phyloP scores from a whole-genome alignment of 2,888 invertebrate genomes.

The Syrphus vitripennis region DNA sequence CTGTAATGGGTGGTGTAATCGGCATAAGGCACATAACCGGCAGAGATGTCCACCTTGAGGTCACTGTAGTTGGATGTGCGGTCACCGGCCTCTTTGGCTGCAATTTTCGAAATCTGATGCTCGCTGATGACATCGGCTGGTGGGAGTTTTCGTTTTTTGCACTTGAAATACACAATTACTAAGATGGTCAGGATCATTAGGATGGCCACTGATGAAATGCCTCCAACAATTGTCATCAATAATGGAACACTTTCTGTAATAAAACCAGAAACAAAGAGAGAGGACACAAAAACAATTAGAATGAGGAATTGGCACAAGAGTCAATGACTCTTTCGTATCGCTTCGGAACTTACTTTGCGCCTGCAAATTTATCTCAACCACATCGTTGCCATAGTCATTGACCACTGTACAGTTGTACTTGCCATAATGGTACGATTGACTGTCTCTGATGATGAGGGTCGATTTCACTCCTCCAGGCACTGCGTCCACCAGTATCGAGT shows the following conservation, averaged over 20 bases:
- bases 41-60: constrained; percentile 93
- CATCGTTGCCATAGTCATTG: constrained; percentile 94
- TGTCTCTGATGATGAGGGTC: constrained; percentile 93
- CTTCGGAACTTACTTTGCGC: constrained; percentile 90
- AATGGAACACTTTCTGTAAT: constrained; percentile 89
- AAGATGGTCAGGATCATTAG: constrained; percentile 91
- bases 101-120: constrained; percentile 83
- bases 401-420: constrained; percentile 96
- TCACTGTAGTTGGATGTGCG: constrained; percentile 96
- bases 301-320: not conserved
- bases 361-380: constrained; percentile 90
- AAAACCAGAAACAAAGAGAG: not conserved
- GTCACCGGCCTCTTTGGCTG: constrained; percentile 84
- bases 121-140: constrained; percentile 81
- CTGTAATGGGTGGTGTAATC: constrained; percentile 95
- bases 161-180: constrained; percentile 89
- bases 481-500: constrained; percentile 88
- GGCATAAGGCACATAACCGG: constrained; percentile 87
- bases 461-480: constrained; percentile 92
- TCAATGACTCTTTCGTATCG: not conserved
- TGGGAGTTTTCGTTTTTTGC: constrained; percentile 79
- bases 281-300: constrained; percentile 1
- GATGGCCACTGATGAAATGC: constrained; percentile 89
- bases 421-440: constrained; percentile 93
- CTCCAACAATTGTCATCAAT: constrained; percentile 91